Base-by-base conservation (phyloP, 2,888 invertebrate species). In the Ennomos fuscantarius region DNA sequence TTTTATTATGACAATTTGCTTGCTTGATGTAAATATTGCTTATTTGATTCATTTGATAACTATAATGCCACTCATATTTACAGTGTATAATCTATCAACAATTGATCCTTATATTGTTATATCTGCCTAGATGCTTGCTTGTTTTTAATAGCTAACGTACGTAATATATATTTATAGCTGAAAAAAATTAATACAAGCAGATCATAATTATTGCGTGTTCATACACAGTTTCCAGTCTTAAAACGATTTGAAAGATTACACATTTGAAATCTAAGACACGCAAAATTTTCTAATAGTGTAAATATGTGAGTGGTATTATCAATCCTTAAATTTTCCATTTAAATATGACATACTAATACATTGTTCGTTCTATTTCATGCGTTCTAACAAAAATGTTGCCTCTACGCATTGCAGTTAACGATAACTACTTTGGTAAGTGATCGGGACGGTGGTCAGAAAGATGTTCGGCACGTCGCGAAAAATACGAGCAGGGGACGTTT, bases 341-440 rank as follows among this genome's bases (percentile, higher is more conserved):
- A 57, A 68, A 59, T 65, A 66, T 69, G 73, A 65, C 62, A 62
- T 68, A 81, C 76, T 82, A 77, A 81, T 75, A 69, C 66, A 67
- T 55, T 69, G 72, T 79, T 73, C 73, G 74, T 86, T 88, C 82
- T 89, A 75, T 84, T 91, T 89, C 91, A 91, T 90, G 91, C 84
- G 74, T 78, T 83, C 87, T 90, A 90, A 90, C 88, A 80, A 82
- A 73, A 74, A 44, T 83, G 80, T 85, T 83, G 80, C 81, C 81
- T 84, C 89, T 74, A 79, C 85, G 81, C 74, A 79, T 78, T 81
- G 82, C 96, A 99, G 99, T 99, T 94, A 99, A 99, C 94, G 99
- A 99, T 95, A 99, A 99, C 94, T 99, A 99, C 93, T 99, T 99
- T 89, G 99, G 99, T 99, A 96, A 99, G 99, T 95, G 54, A 49